Percentiles rank a stretch among this genome's conserved stretches.
phyloP scores from a whole-genome alignment of 92 coral and sea anemone species.

The Palythoa heliodiscus region DNA sequence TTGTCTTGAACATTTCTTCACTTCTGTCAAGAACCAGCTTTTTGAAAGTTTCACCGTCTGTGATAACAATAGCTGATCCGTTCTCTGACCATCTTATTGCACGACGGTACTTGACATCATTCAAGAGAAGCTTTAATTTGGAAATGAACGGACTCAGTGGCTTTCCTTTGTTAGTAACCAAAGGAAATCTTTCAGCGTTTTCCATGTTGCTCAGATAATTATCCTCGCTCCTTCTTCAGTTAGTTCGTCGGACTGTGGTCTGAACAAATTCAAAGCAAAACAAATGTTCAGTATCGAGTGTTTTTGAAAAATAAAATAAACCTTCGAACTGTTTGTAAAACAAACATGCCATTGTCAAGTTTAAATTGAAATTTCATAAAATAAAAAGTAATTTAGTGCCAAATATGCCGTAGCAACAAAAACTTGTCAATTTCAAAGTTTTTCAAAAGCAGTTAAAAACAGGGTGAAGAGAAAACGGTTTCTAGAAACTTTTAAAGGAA shows the following conservation, averaged over 20 bases:
- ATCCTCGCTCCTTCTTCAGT: neutral
- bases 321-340: conserved; percentile 8
- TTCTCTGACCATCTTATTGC: conserved; percentile 97
- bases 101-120: conserved; percentile 92
- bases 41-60: conserved; percentile 98
- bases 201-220: conserved; percentile 47
- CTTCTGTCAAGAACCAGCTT: conserved; percentile 94
- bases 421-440: conserved; percentile 20
- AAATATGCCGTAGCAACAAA: neutral
- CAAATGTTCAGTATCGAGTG: neutral
- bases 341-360: neutral
- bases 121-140: conserved; percentile 89
- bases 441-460: neutral
- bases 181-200: conserved; percentile 48
- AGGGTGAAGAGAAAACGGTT: conserved; percentile 35
- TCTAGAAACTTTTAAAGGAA: conserved; percentile 45
- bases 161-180: conserved; percentile 71
- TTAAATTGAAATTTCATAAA: neutral
- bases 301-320: neutral
- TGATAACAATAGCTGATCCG: conserved; percentile 93
- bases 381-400: neutral
- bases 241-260: neutral
- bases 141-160: conserved; percentile 98
- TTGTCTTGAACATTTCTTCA: conserved; percentile 98
- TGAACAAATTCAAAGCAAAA: neutral